A percentile compares a stretch with the other conserved stretches of the same genome.
Conservation (phyloP, 2,888 invertebrate species). For the Unio delphinus region DNA sequence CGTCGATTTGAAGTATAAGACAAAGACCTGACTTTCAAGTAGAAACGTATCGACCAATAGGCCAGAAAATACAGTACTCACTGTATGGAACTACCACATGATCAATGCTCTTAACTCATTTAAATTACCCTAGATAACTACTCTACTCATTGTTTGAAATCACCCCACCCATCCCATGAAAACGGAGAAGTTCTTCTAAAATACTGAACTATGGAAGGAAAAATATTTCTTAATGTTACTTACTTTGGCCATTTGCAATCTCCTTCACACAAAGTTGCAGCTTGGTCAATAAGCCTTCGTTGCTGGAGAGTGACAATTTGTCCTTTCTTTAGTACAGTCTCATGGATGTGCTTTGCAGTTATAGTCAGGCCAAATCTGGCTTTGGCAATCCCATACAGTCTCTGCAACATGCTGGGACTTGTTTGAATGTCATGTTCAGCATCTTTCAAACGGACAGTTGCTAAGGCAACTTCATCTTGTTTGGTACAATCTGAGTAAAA, state of each 20-base stretch:
- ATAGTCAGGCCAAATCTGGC: constrained; percentile 43
- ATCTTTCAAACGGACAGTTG: constrained; percentile 19
- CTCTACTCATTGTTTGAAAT: too few relatives aligned
- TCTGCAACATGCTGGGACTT: constrained; percentile 22
- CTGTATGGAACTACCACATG: too few relatives aligned
- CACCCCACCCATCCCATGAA: too few relatives aligned
- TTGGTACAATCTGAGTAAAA: constrained; percentile 17
- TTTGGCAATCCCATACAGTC: constrained; percentile 38
- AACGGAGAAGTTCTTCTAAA: too few relatives aligned
- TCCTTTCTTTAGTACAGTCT: constrained; percentile 16
- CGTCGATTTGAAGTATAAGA: too few relatives aligned
- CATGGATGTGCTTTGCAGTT: constrained; percentile 37
- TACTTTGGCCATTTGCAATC: constrained; percentile 38
- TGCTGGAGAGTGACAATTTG: constrained; percentile 8
- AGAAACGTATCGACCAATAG: too few relatives aligned
- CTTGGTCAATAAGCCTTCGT: constrained; percentile 33
- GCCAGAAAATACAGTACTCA: too few relatives aligned
- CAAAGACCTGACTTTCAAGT: too few relatives aligned
- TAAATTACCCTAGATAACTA: too few relatives aligned
- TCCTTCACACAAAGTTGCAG: constrained; percentile 31
- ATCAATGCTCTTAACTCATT: too few relatives aligned
- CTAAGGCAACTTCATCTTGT: constrained; percentile 13
- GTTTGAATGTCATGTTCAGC: constrained; percentile 14
- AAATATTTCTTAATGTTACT: neutral
- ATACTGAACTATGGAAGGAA: too few relatives aligned